Evolutionary conservation across 23 tunicate species (phyloP).

Genomic region (Halocynthia roretzi): DNA sequence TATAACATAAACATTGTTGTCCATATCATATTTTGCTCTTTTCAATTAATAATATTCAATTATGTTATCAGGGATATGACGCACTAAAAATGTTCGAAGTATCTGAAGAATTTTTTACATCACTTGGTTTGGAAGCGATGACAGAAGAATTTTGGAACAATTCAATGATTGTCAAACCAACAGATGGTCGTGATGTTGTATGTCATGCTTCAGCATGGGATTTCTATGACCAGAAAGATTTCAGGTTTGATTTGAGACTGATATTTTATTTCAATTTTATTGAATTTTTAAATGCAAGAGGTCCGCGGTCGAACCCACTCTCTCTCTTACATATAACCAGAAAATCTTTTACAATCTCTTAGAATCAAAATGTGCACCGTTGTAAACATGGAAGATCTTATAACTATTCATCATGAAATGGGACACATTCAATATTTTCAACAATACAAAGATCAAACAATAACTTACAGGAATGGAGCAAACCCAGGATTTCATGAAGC

Average conservation of each 20-base stretch:
- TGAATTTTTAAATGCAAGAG: no score
- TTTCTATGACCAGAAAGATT: constrained; percentile 76
- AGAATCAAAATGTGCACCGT: constrained; percentile 98
- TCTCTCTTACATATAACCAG: not conserved
- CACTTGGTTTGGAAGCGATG: constrained; percentile 62
- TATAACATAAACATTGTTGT: no score
- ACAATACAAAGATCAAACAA: constrained; percentile 87
- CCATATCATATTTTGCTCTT: no score
- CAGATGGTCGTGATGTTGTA: constrained; percentile 75
- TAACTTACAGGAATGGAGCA: constrained; percentile 80
- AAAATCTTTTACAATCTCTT: not conserved
- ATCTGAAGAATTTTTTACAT: constrained; percentile 89
- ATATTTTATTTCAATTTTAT: not conserved
- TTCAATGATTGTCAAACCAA: constrained; percentile 64
- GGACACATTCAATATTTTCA: constrained; percentile 97
- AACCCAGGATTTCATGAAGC: constrained; percentile 99
- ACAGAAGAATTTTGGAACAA: constrained; percentile 88
- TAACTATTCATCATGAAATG: constrained; percentile 98
- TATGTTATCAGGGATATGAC: constrained; percentile 39
- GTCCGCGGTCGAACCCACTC: no score
- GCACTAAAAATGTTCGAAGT: constrained; percentile 78
- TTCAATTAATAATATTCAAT: no score
- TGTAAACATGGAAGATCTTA: constrained; percentile 75
- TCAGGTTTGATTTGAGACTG: constrained; percentile 30
- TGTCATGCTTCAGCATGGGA: constrained; percentile 99